phyloP scores from a whole-genome alignment of 2,113 vertebrate species.

The Pyrgilauda ruficollis region DNA sequence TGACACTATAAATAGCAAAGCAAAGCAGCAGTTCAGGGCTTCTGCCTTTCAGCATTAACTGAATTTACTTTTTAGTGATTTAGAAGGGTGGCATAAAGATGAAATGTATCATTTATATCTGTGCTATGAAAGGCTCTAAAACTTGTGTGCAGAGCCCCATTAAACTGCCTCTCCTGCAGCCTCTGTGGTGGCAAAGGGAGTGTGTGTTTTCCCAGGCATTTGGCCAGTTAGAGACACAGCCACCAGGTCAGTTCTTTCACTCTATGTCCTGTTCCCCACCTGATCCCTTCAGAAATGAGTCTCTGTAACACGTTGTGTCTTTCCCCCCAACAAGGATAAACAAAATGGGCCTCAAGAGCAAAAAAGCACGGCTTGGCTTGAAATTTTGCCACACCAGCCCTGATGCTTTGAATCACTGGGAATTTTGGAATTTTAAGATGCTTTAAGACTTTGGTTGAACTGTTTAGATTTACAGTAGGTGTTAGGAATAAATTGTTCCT shows the following conservation, averaged over 20 bases:
- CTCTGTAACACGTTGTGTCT: not conserved
- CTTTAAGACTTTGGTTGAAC: not conserved
- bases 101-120: conserved; percentile 45
- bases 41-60: conserved; percentile 13
- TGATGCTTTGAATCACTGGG: not conserved
- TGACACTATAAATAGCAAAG: conserved; percentile 13
- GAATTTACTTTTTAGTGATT: conserved; percentile 30
- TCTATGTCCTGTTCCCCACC: not conserved
- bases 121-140: conserved; percentile 18
- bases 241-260: not conserved
- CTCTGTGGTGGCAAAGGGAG: not conserved
- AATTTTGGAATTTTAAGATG: not conserved
- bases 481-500: not conserved
- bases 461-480: not conserved
- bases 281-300: not conserved
- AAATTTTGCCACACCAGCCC: not conserved
- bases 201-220: not conserved
- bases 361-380: not conserved
- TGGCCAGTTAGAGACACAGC: not conserved
- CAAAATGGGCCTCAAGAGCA: fast-evolving
- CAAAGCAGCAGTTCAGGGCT: not conserved
- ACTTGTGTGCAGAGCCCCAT: not conserved
- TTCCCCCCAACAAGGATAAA: not conserved
- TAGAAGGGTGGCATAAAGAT: conserved; percentile 19
- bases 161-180: not conserved